Conservation (phyloP, 2,797 vertebrate species). For the Caiman crocodilus region DNA sequence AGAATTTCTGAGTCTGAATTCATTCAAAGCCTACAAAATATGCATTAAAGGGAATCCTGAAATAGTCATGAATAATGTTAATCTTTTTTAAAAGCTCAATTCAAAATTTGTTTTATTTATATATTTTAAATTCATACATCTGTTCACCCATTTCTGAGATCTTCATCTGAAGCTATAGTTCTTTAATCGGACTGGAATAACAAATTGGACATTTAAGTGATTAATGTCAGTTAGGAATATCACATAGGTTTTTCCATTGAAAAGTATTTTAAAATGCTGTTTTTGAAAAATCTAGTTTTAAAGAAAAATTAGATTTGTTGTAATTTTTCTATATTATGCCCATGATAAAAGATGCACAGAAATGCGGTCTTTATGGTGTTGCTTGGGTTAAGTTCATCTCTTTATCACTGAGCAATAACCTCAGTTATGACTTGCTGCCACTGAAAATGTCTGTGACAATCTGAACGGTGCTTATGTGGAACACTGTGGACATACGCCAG, state of each 20-base stretch:
- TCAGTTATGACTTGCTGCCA: not conserved
- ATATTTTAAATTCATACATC: slow-evolving; percentile 37
- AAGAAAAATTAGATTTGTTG: not conserved
- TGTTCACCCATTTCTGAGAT: slow-evolving; percentile 11
- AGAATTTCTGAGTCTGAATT: slow-evolving; percentile 63
- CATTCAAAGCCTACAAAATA: slow-evolving; percentile 73
- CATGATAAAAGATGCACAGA: not conserved
- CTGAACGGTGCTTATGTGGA: not conserved
- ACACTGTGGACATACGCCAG: slow-evolving; percentile 11
- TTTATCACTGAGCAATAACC: slow-evolving; percentile 12
- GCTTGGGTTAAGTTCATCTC: not conserved
- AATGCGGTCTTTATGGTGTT: not conserved
- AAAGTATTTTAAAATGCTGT: not conserved
- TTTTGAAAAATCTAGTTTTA: not conserved
- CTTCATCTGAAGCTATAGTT: not conserved
- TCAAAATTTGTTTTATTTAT: slow-evolving; percentile 40
- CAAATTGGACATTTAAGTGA: not conserved
- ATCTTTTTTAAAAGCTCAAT: slow-evolving; percentile 52
- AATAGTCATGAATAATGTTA: slow-evolving; percentile 46
- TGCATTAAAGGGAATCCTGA: slow-evolving; percentile 71
- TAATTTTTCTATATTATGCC: not conserved
- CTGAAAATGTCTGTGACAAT: slow-evolving; percentile 16
- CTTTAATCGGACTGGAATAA: slow-evolving; percentile 21
- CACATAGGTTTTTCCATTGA: not conserved
- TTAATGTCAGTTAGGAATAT: slow-evolving; percentile 31